Conservation (phyloP, 2,888 invertebrate genomes). For the Napeogenes inachia region DNA sequence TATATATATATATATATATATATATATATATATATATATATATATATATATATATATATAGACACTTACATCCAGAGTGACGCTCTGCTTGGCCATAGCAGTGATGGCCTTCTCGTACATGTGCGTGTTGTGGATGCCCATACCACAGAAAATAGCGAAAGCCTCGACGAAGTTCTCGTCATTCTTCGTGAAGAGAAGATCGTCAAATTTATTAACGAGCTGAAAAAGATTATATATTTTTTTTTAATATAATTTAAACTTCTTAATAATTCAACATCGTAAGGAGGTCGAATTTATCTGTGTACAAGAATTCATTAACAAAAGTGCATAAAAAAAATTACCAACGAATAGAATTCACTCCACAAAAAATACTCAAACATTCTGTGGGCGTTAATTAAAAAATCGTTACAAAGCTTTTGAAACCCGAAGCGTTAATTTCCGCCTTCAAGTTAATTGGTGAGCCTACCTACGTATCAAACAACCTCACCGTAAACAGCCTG, state of each 20-base stretch:
- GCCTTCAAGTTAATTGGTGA: neutral
- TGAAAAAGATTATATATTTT: constrained; percentile 69
- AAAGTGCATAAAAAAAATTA: constrained; percentile 1
- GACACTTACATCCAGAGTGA: constrained; percentile 89
- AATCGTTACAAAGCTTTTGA: constrained; percentile 10
- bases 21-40: too few relatives aligned
- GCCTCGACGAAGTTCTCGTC: constrained; percentile 98
- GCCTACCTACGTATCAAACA: neutral
- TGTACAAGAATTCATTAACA: neutral
- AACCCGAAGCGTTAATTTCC: constrained; percentile 18
- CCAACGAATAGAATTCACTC: neutral
- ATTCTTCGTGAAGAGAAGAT: constrained; percentile 93
- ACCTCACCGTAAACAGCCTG: neutral
- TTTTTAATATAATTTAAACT: too few relatives aligned
- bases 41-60: constrained; percentile 1
- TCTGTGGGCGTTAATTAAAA: constrained; percentile 5
- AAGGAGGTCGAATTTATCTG: too few relatives aligned
- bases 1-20: constrained; percentile 9
- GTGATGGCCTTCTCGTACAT: constrained; percentile 98
- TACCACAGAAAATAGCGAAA: constrained; percentile 97
- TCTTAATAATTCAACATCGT: too few relatives aligned
- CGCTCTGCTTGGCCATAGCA: constrained; percentile 97
- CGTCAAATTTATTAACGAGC: constrained; percentile 95
- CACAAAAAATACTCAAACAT: neutral
- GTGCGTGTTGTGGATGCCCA: constrained; percentile 97